phyloP scores from a whole-genome alignment of 2,797 vertebrate species.

The Microctenopoma stevenorrisi region DNA sequence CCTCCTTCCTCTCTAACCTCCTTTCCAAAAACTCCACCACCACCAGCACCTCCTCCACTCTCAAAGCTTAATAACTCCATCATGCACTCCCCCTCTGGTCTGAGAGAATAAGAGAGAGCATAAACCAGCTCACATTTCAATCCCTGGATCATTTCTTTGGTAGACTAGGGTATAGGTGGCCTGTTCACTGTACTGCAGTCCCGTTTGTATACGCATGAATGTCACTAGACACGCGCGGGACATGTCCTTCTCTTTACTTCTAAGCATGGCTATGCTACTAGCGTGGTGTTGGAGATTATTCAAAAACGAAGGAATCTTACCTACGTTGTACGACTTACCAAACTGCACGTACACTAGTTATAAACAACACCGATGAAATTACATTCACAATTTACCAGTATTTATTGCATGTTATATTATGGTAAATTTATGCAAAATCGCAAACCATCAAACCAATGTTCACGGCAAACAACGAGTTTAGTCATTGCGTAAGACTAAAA shows the following conservation, averaged over 20 bases:
- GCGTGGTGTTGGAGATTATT: background rate
- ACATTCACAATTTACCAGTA: background rate
- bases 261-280: background rate
- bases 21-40: conserved; percentile 24
- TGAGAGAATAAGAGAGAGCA: conserved; percentile 50
- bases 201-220: conserved; percentile 46
- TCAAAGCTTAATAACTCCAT: conserved; percentile 82
- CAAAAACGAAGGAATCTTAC: background rate
- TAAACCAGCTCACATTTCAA: conserved; percentile 82
- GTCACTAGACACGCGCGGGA: conserved; percentile 27
- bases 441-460: background rate
- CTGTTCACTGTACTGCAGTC: conserved; percentile 50
- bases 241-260: conserved; percentile 19
- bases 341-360: background rate
- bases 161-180: conserved; percentile 64
- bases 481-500: background rate
- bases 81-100: conserved; percentile 69
- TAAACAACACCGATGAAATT: background rate
- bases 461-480: background rate
- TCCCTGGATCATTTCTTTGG: conserved; percentile 67
- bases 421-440: background rate
- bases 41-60: conserved; percentile 18
- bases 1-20: conserved; percentile 44
- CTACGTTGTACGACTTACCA: background rate
- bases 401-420: background rate